Base-by-base conservation (phyloP, 2,888 invertebrate species). In the Lypha dubia region DNA sequence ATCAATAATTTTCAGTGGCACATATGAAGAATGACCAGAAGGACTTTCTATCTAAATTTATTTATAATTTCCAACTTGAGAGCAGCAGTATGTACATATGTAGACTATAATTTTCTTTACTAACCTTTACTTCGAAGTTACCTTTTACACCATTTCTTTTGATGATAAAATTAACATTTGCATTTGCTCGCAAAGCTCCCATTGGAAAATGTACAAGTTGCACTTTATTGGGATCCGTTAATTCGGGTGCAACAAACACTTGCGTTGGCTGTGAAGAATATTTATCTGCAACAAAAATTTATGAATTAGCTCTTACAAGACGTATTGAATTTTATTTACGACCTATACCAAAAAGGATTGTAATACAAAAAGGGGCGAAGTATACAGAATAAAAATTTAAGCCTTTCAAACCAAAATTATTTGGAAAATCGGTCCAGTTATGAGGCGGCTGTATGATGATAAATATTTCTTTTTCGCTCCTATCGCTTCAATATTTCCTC, bases 131-230 rank as follows among this genome's bases (percentile, higher is more conserved):
- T 87, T 91, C 91, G 71, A 92, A 91, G 73, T 92, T 91, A 6
- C 91, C 92, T 84, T 91, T 90, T 11, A 91, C 90, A 1, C 92
- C 91, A 85, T 91, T 91, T 1, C 90, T 89, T 67, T 90, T 91
- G 28, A 92, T 88, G 20, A 90, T 87, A 41, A 92, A 92, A 41
- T 87, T 88, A 1, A 90, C 86, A 8, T 88, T 85, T 41, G 88
- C 88, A 56, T 90, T 89, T 11, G 88, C 84, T 8, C 88, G 88
- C 32, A 92, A 85, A 3, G 90, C 91, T 13, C 91, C 91, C 81
- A 89, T 91, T 24, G 92, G 92, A 84, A 92, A 89, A 81, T 92
- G 92, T 22, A 91, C 73, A 56, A 92, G 84, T 86, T 91, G 90
- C 62, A 92, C 88, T 85, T 89, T 89, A 51, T 88, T 88, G 4